A percentile compares a stretch with the other conserved stretches of the same genome.
These are phyloP conservation scores for Eulithis prunata DNA, from an alignment of 2,888 invertebrate species.

Conservation along the genomic window DNA sequence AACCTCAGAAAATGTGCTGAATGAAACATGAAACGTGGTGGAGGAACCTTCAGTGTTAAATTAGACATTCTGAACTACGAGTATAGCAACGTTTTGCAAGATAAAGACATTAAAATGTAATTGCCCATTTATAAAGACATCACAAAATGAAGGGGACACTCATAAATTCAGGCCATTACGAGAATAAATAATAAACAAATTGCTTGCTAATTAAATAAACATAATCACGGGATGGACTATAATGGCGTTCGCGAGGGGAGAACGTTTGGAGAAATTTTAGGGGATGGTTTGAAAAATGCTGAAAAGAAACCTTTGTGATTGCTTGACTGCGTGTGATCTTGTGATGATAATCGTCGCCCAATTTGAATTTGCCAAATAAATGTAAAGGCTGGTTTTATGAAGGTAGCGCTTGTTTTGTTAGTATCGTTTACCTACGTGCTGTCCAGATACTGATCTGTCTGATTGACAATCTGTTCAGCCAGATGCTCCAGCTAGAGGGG, in stretches of 20 bases:
- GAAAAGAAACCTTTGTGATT: background rate
- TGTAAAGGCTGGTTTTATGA: too few relatives aligned
- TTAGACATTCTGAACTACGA: too few relatives aligned
- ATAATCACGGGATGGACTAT: conserved; percentile 40
- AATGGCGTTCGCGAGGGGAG: conserved; percentile 38
- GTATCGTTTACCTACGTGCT: too few relatives aligned
- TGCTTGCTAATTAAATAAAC: conserved; percentile 50
- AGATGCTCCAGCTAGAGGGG: too few relatives aligned
- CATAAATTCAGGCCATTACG: conserved; percentile 29
- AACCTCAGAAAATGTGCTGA: too few relatives aligned
- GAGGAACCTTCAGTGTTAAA: too few relatives aligned
- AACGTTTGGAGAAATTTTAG: conserved; percentile 21
- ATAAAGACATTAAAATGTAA: conserved; percentile 20
- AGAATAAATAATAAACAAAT: conserved; percentile 47
- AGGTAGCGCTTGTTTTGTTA: too few relatives aligned
- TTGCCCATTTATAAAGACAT: conserved; percentile 29
- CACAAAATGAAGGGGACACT: conserved; percentile 22
- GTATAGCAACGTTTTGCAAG: background rate
- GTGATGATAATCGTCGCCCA: too few relatives aligned
- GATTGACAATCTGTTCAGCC: too few relatives aligned
- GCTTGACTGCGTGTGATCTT: background rate
- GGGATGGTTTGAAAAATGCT: conserved; percentile 26
- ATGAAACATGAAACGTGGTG: too few relatives aligned
- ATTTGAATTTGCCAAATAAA: background rate
- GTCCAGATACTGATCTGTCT: too few relatives aligned